Percentiles rank a stretch among this genome's conserved stretches.
These are phyloP conservation scores for Apis laboriosa DNA, from an alignment of 1,140 invertebrate species.

Conservation along the genomic window DNA sequence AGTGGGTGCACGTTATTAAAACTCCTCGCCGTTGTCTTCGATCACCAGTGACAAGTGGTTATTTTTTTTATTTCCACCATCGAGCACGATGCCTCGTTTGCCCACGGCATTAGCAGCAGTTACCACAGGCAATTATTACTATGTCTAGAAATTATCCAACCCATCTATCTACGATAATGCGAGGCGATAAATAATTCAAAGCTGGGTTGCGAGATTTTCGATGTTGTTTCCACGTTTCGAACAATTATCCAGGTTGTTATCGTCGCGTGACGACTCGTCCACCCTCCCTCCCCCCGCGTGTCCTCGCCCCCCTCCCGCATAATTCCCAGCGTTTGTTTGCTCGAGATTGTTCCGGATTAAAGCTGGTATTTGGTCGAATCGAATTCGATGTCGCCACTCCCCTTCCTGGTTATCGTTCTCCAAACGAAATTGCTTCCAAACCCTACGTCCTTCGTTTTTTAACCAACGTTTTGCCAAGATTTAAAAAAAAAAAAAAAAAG, in stretches of 20 bases:
- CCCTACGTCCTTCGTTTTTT: not conserved
- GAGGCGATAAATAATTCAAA: conserved; percentile 5
- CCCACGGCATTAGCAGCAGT: not conserved
- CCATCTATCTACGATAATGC: not conserved
- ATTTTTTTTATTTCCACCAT: too few relatives aligned
- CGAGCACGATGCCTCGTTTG: not conserved
- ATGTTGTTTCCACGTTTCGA: conserved; percentile 13
- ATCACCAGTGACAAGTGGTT: too few relatives aligned
- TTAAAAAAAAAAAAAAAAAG: too few relatives aligned
- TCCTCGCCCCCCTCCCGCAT: conserved; percentile 20
- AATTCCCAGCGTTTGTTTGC: conserved; percentile 34
- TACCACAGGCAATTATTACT: not conserved
- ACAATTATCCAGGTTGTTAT: conserved; percentile 27
- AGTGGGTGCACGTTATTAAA: too few relatives aligned
- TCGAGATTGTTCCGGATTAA: conserved; percentile 32
- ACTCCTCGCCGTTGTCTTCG: too few relatives aligned
- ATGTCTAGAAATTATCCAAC: not conserved
- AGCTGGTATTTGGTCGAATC: conserved; percentile 22
- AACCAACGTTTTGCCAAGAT: not conserved
- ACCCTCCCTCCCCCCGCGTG: not conserved
- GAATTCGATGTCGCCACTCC: conserved; percentile 9
- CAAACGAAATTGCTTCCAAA: not conserved
- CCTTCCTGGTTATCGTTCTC: not conserved
- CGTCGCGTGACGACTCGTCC: conserved; percentile 14
- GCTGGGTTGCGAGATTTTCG: conserved; percentile 2